Base-by-base conservation (phyloP, 2,113 vertebrate species). In the Eonycteris spelaea region DNA sequence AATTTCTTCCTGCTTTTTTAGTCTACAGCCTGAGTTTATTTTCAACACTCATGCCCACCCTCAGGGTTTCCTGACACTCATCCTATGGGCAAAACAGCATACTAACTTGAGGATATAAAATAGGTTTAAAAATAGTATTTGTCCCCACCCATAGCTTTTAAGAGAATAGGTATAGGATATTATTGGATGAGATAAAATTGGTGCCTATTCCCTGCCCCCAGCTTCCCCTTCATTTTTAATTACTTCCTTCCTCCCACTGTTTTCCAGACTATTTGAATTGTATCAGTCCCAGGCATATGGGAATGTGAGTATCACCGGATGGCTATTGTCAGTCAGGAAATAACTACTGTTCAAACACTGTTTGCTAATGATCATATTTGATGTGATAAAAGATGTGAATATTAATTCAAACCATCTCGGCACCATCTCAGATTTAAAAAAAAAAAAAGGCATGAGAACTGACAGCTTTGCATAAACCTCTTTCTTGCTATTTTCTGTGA, bases 361-460 rank as follows among this genome's bases (percentile, higher is more conserved):
- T 96, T 98, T 93, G 91, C 90, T 98, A 97, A 98, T 97, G 97
- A 95, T 85, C 95, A 96, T 95, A 95, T 97, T 89, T 97, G 93
- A 96, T 95, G 70, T 96, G 82, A 85, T 98, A 96, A 98, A 96
- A 96, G 91, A 88, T 95, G 82, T 86, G 96, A 96, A 90, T 98
- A 88, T 97, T 98, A 97, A 89, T 30, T 45, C 90, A 96, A 98
- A 91, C 53, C 40, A 88, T 97, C 93, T 97, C 26, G 1, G 75
- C 92, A 93, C 68, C 92, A 84, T 73, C 78, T 97, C 95, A 80
- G 86, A 89, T 91, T 96, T 43, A 90, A 74, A 97, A 67, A 97
- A 67, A 30, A 73, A 74, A 80, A 97, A 96, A 85, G 53, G 45
- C 78, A 45, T 40, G 92, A 92, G 57, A 86, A 71, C 86, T 97